Conservation (phyloP, 1,140 invertebrate genomes). For the Euwallacea fornicatus region DNA sequence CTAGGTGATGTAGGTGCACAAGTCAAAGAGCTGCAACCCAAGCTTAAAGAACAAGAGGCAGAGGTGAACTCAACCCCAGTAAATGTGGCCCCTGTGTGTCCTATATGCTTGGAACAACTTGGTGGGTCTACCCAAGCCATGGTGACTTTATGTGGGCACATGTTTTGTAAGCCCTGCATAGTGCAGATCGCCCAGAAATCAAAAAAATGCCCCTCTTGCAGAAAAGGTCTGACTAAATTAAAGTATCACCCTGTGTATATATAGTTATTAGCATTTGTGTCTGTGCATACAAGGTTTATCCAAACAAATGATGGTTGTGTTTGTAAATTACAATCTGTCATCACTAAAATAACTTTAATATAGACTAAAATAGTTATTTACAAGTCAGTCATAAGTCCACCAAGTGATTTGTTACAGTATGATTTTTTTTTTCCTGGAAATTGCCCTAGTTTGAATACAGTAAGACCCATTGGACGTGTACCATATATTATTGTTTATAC, state of each 20-base stretch:
- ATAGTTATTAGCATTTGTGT: constrained; percentile 10
- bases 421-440: no score
- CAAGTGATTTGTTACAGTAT: no score
- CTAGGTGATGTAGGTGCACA: constrained; percentile 24
- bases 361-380: no score
- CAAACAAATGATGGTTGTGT: no score
- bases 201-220: constrained; percentile 41
- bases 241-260: constrained; percentile 40
- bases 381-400: no score
- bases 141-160: constrained; percentile 40
- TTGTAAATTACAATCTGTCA: no score
- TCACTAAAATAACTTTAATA: no score
- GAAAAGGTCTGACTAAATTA: constrained; percentile 32
- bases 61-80: constrained; percentile 12
- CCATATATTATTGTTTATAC: no score
- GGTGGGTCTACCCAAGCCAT: constrained; percentile 21
- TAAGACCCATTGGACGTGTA: no score
- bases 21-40: constrained; percentile 22
- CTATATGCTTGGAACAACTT: constrained; percentile 38
- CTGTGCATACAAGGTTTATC: no score
- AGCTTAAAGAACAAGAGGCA: constrained; percentile 26
- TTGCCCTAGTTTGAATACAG: no score
- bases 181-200: constrained; percentile 24
- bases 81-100: constrained; percentile 33
- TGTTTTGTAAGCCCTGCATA: constrained; percentile 38